Evolutionary conservation across 2,797 vertebrate genomes (phyloP), one percentile per base, ranked within the genome.

Genomic region (Rhodeus uyekii): DNA sequence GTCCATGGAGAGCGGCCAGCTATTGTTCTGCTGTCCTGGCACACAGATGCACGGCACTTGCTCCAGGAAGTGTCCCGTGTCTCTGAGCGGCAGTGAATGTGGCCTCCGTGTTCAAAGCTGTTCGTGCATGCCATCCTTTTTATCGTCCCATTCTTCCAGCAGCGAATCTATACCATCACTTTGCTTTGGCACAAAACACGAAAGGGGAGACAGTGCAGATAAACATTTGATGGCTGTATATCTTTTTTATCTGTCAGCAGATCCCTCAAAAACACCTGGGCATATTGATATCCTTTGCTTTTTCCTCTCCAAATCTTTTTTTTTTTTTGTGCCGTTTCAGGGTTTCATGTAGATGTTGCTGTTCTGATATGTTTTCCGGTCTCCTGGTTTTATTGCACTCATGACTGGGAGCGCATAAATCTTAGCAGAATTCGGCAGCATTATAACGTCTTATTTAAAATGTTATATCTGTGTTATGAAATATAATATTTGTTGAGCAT

Each of bases 141-240:
- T 42, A 75, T 61, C 3, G 16, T 78, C 65, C 50, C 73, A 58
- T 84, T 64, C 53, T 85, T 79, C 76, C 55, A 34, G 38, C 58
- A 77, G 58, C 75, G 74, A 64, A 67, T 78, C 74, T 48, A 42
- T 81, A 58, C 60, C 44, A 55, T 82, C 74, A 46, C 36, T 79
- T 42, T 19, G 50, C 80, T 82, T 81, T 87, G 84, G 85, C 82
- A 83, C 72, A 8, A 76, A 85, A 73, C 81, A 85, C 72, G 78
- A 84, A 83, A 85, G 27, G 29, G 74, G 50, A 73, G 75, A 79
- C 64, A 5, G 63, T 78, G 73, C 39, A 38, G 67, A 38, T 44
- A 61, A 80, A 67, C 65, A 82, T 80, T 84, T 85, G 77, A 78
- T 61, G 38, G 50, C 36, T 69, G 29, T 34, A 9, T 24, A 80